Base-by-base conservation (phyloP, 2,888 invertebrate species). In the Lasioglossum figueresi region DNA sequence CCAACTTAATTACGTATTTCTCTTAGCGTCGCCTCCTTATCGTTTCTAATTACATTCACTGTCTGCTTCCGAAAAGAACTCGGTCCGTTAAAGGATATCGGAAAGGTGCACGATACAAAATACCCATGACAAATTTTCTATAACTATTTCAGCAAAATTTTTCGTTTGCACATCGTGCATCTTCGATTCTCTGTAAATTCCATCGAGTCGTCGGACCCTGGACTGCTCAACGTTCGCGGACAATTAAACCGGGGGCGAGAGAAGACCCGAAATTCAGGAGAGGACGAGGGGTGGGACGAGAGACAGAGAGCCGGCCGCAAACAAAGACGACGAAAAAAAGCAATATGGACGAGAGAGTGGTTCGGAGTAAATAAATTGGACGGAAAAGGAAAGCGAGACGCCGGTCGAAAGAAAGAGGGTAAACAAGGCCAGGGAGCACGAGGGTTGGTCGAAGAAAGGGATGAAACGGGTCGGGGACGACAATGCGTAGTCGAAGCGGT, bases 401-500 rank as follows among this genome's bases (percentile, higher is more conserved):
- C 43, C 73, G 23, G 71, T 14, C 63, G 43, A 83, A 77, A 75
- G 80, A 66, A 75, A 73, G 70, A 73, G 63, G 43, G 79, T 59
- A 78, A 71, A 85, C 70, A 86, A 74, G 71, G 37, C 63, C 27
- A 34, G 14, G 16, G 56, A 77, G 19, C 16, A 27, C 23, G 14
- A 27, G 78, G 48, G 48, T 63, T 40, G 79, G 74, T 12, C 27
- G 63, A 34, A 27, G 82, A 59, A 76, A 63, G 74, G 84, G 78
- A 85, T 76, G 71, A 81, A 78, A 75, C 76, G 80, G 34, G 63
- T n/a, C 45, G 79, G 68, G 76, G 45, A 85, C 78, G 87, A 91
- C 89, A 88, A 91, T 90, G 87, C 88, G 85, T 85, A 84, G 88
- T 84, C 85, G 84, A 86, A 87, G 88, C 85, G 82, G 86, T 86